Evolutionary conservation across 1,140 invertebrate species (phyloP), one percentile per base, ranked within the genome.

Genomic region (Drosophila arizonae): DNA sequence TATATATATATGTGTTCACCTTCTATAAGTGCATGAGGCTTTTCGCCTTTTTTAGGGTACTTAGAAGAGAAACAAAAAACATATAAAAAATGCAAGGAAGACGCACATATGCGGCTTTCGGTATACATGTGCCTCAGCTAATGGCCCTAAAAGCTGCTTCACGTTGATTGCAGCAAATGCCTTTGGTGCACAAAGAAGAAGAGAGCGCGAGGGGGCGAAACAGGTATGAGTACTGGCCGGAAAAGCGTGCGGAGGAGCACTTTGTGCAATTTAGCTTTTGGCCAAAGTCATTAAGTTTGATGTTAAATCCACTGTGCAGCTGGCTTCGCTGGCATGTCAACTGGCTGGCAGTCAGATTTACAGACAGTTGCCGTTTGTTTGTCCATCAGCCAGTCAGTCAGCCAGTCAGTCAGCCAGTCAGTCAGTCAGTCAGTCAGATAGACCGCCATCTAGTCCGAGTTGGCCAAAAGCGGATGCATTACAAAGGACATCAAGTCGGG

Each of bases 401-500:
- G 56, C 11, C 58, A 21, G 45, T 6, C 58, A 50, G 36, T 28
- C 0, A 17, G 17, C 1, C 17, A 17, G 21, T 2, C 21, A 24
- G 21, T 3, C 67, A 33, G 57, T 6, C 60, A 43, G 55, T 62
- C 67, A 50, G 43, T 24, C 45, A 17, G 10, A 15, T 24, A 15
- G 26, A 56, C 30, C 13, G 26, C 50, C 39, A 17, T 11, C 43
- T 15, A 46, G 43, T 46, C 43, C 43, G 43, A 33, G 52, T 56
- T 36, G 43, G 66, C 78, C 74, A 67, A 88, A 79, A 81, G 75
- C 84, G 82, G 72, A 79, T 87, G 84, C 84, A 87, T 87, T 87
- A 88, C 82, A 87, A 87, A 88, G 82, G 82, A 87, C 82, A 87
- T 87, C 84, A 76, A 87, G 79, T 81, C 76, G 61, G 81, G 84